Conservation (phyloP, 2,888 invertebrate genomes). For the Linhomoeus sp. region DNA sequence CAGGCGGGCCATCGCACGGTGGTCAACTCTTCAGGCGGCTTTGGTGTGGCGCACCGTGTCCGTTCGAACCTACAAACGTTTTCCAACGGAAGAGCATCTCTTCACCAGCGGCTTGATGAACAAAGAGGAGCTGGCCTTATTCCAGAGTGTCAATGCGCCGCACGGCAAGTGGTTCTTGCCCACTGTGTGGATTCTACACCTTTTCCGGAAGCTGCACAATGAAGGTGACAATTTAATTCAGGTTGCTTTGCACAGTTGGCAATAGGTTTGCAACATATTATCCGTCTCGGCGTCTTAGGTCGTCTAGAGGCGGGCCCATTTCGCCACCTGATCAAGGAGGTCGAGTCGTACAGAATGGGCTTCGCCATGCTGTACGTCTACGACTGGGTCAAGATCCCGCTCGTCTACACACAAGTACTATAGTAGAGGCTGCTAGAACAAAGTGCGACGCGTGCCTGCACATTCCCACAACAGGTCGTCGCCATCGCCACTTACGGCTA, state of each 20-base stretch:
- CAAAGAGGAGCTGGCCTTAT: constrained; percentile 29
- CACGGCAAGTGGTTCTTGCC: constrained; percentile 38
- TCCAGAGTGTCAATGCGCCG: constrained; percentile 31
- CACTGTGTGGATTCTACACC: constrained; percentile 33
- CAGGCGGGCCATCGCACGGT: no score
- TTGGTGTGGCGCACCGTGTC: constrained; percentile 25
- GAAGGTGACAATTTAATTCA: constrained; percentile 26
- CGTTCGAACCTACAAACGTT: constrained; percentile 30
- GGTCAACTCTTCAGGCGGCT: constrained; percentile 19
- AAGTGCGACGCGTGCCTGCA: no score
- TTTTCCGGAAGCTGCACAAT: constrained; percentile 22
- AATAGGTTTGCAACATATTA: no score
- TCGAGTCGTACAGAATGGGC: constrained; percentile 26
- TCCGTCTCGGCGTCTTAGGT: no score
- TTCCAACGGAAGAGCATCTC: constrained; percentile 33
- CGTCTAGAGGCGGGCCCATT: constrained; percentile 30
- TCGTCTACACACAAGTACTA: constrained; percentile 33
- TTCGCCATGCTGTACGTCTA: constrained; percentile 32
- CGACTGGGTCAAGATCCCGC: constrained; percentile 34
- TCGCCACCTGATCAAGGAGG: constrained; percentile 28
- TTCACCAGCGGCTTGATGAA: constrained; percentile 34
- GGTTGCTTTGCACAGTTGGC: no score
- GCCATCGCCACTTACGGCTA: constrained; percentile 32
- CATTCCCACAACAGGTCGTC: constrained; percentile 26
- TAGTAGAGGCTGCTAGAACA: neutral